These are phyloP conservation scores for Erpobdella octoculata DNA, from an alignment of 2,888 invertebrate species.

Conservation along the genomic window DNA sequence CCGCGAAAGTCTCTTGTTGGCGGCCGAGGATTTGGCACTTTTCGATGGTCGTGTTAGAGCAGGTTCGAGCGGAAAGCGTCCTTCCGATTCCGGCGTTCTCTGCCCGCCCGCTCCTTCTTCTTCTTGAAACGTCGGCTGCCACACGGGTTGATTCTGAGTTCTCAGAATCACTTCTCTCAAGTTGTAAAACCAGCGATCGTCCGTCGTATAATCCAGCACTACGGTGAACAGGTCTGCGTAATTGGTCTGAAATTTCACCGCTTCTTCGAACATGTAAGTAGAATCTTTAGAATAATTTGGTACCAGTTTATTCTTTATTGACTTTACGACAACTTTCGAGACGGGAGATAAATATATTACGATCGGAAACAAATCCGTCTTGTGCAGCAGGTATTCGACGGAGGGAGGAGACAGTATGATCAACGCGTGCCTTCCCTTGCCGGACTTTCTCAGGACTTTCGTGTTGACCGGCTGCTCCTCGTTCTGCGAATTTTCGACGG, in stretches of 20 bases:
- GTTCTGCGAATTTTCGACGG: constrained; percentile 30
- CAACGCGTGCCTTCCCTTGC: constrained; percentile 33
- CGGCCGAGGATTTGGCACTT: too few relatives aligned
- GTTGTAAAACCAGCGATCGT: constrained; percentile 34
- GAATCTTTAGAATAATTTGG: constrained; percentile 33
- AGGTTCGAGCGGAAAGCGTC: not conserved
- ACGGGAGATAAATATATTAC: constrained; percentile 36
- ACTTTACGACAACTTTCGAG: constrained; percentile 34
- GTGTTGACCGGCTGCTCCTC: constrained; percentile 27
- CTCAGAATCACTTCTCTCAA: constrained; percentile 34
- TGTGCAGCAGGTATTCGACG: constrained; percentile 31
- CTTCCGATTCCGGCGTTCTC: not conserved
- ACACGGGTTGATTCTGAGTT: constrained; percentile 34
- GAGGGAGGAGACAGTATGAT: constrained; percentile 34
- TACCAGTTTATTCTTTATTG: constrained; percentile 31
- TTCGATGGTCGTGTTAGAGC: too few relatives aligned
- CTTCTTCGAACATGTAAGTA: constrained; percentile 35
- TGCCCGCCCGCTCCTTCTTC: not conserved
- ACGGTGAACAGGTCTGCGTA: constrained; percentile 35
- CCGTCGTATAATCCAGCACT: constrained; percentile 33
- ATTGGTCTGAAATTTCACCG: constrained; percentile 33
- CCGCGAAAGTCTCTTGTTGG: constrained; percentile 7
- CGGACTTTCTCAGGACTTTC: constrained; percentile 23
- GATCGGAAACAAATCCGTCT: constrained; percentile 35
- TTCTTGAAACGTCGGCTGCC: constrained; percentile 22